Evolutionary conservation across 2,113 vertebrate genomes (phyloP).

Genomic region (Uria lomvia): DNA sequence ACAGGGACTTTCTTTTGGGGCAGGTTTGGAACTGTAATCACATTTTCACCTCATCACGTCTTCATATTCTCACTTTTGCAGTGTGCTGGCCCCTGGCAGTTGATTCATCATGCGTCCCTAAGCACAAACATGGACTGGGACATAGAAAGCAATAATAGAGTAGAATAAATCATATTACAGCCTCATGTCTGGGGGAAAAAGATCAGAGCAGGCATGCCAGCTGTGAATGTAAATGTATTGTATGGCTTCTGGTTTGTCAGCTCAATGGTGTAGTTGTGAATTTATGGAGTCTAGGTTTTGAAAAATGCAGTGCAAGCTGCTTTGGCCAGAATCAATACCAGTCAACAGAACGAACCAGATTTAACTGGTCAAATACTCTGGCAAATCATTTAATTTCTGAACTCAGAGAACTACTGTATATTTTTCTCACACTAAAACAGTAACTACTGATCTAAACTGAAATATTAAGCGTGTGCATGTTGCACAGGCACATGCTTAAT

Average conservation of each 20-base stretch:
- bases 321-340: slow-evolving; percentile 35
- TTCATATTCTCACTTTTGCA: slow-evolving; percentile 42
- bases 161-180: slow-evolving; percentile 58
- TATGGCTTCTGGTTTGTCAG: slow-evolving; percentile 45
- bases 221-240: slow-evolving; percentile 57
- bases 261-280: slow-evolving; percentile 6
- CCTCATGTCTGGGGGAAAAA: slow-evolving; percentile 12
- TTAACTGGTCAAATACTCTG: neutral
- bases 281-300: slow-evolving; percentile 48
- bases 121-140: slow-evolving; percentile 54
- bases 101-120: slow-evolving; percentile 47
- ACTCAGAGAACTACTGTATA: neutral
- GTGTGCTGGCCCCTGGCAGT: slow-evolving; percentile 37
- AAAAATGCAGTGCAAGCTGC: neutral
- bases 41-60: slow-evolving; percentile 23
- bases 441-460: neutral
- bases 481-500: neutral
- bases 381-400: neutral
- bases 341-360: neutral
- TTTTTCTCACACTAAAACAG: neutral
- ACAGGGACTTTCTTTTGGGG: neutral
- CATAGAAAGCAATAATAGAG: slow-evolving; percentile 49
- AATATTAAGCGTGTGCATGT: neutral
- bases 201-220: slow-evolving; percentile 32
- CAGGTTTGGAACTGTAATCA: slow-evolving; percentile 33